phyloP scores from a whole-genome alignment of 2,888 invertebrate species.

The Anthoptus insignis region DNA sequence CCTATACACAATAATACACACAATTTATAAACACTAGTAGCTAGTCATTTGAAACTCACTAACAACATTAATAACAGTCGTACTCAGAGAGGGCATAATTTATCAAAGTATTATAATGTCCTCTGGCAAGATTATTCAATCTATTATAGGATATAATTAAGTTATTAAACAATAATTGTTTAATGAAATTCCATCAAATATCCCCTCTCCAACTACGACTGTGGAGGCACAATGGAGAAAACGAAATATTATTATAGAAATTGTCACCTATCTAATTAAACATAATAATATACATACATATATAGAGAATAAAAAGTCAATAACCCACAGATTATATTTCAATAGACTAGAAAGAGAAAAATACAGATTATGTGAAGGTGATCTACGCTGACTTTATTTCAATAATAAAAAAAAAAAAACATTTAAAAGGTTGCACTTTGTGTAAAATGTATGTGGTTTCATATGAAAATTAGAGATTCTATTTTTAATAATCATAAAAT shows the following conservation, averaged over 20 bases:
- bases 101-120: neutral
- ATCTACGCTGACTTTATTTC: neutral
- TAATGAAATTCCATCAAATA: neutral
- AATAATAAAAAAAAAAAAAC: conserved; percentile 8
- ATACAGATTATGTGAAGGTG: conserved; percentile 17
- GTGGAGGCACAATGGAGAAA: conserved; percentile 72
- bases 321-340: conserved; percentile 25
- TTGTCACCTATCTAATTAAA: conserved; percentile 38
- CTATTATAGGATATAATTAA: neutral
- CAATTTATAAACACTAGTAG: conserved; percentile 53
- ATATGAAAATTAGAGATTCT: conserved; percentile 31
- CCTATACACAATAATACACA: conserved; percentile 48
- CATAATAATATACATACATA: conserved; percentile 14
- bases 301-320: neutral
- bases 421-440: conserved; percentile 6
- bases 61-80: conserved; percentile 64
- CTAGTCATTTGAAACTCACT: conserved; percentile 72
- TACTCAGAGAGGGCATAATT: conserved; percentile 5
- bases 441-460: neutral
- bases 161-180: neutral
- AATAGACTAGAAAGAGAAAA: conserved; percentile 29
- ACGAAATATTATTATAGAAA: conserved; percentile 47
- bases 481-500: conserved; percentile 20
- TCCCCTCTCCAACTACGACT: neutral
- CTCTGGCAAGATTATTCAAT: neutral